phyloP scores from a whole-genome alignment of 1,140 invertebrate genomes.

The Teleogryllus occipitalis region DNA sequence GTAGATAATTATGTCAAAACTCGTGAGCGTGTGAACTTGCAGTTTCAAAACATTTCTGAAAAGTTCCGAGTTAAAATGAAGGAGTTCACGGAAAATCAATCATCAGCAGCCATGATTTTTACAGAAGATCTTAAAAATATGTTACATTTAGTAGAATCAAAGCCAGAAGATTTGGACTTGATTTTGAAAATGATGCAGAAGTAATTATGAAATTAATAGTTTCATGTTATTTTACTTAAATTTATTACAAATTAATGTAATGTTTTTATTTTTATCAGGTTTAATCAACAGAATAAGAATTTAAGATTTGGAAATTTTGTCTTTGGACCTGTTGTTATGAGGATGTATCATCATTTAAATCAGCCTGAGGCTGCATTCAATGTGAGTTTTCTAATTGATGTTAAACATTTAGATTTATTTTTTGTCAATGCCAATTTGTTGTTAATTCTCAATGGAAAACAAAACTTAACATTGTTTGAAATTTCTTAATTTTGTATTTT shows the following conservation, averaged over 20 bases:
- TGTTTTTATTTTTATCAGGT: slow-evolving; percentile 41
- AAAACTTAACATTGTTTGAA: background rate
- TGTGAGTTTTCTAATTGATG: slow-evolving; percentile 30
- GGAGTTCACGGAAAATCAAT: slow-evolving; percentile 41
- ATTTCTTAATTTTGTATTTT: background rate
- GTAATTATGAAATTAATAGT: slow-evolving; percentile 32
- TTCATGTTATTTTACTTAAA: background rate
- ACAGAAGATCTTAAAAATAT: slow-evolving; percentile 80
- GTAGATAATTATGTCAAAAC: slow-evolving; percentile 46
- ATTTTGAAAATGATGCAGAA: slow-evolving; percentile 57
- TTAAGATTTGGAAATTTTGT: slow-evolving; percentile 65
- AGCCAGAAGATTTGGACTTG: slow-evolving; percentile 52
- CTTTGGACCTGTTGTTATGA: slow-evolving; percentile 78
- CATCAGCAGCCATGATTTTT: slow-evolving; percentile 58
- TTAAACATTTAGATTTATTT: slow-evolving; percentile 8
- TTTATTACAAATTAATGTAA: background rate
- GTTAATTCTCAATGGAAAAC: background rate
- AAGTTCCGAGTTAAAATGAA: slow-evolving; percentile 60
- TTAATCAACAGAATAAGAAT: slow-evolving; percentile 60
- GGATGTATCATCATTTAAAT: slow-evolving; percentile 62
- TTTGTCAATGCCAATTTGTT: background rate
- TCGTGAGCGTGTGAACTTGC: slow-evolving; percentile 43
- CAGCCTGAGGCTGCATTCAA: slow-evolving; percentile 56
- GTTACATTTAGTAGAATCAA: slow-evolving; percentile 54
- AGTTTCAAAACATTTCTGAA: slow-evolving; percentile 48